A percentile compares a stretch with the other conserved stretches of the same genome.
Evolutionary conservation across 2,888 invertebrate genomes (phyloP).

Genomic region (Criorhina ranunculi): DNA sequence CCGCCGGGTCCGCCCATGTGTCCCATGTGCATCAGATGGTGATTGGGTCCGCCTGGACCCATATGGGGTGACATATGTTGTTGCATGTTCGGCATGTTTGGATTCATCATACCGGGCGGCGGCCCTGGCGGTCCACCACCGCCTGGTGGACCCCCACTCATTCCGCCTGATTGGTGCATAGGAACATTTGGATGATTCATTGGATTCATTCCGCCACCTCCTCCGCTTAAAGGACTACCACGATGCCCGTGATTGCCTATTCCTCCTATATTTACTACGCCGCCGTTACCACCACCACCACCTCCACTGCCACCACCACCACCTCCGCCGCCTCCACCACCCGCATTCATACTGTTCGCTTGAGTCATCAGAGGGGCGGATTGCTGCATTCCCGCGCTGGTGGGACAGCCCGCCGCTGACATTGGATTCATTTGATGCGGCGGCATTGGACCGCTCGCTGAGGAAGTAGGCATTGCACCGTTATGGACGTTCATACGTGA

Average conservation of each 20-base stretch:
- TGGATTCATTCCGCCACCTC: constrained; percentile 81
- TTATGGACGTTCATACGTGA: constrained; percentile 85
- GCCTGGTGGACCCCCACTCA: constrained; percentile 84
- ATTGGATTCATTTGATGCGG: constrained; percentile 82
- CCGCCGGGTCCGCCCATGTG: constrained; percentile 86
- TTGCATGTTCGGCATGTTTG: constrained; percentile 77
- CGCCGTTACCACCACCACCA: constrained; percentile 69
- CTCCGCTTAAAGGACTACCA: constrained; percentile 77
- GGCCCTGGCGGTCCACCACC: constrained; percentile 78
- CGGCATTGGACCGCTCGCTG: constrained; percentile 84
- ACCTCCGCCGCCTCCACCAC: constrained; percentile 77
- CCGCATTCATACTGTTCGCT: constrained; percentile 81
- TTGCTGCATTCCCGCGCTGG: constrained; percentile 64
- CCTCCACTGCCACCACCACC: constrained; percentile 76
- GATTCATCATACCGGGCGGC: constrained; percentile 81
- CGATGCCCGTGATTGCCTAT: constrained; percentile 78
- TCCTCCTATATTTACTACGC: constrained; percentile 78
- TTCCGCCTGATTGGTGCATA: constrained; percentile 82
- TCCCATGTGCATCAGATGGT: constrained; percentile 79
- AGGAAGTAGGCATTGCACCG: constrained; percentile 86
- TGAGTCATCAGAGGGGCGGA: constrained; percentile 69
- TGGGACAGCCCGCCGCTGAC: constrained; percentile 73
- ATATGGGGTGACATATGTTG: constrained; percentile 78
- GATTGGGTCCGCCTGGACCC: constrained; percentile 77
- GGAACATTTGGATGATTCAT: constrained; percentile 84